phyloP scores from a whole-genome alignment of 2,797 vertebrate genomes.

The Fratercula arctica region DNA sequence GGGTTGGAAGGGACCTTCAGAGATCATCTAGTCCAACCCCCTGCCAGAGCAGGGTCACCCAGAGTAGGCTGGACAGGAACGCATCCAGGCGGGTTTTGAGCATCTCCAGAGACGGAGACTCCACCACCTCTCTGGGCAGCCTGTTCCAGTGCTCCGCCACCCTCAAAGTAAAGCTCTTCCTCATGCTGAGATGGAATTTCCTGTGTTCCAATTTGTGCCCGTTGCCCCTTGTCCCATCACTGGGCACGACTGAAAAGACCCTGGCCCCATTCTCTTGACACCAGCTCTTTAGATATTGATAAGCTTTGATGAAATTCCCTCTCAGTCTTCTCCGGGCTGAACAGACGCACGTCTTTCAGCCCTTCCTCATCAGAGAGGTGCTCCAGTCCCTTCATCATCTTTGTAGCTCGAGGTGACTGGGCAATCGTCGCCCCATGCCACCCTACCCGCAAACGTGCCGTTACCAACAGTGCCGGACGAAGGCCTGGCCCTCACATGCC shows the following conservation, averaged over 20 bases:
- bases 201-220: neutral
- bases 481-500: neutral
- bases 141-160: neutral
- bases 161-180: neutral
- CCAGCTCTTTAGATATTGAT: neutral
- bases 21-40: neutral
- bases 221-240: neutral
- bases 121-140: neutral
- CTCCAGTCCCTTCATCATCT: neutral
- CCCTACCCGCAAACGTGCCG: accelerated
- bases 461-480: neutral
- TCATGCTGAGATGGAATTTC: neutral
- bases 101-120: neutral
- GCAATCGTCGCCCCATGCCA: neutral
- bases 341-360: neutral
- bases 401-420: neutral
- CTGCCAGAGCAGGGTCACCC: neutral
- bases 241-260: neutral
- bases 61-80: neutral
- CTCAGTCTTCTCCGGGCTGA: neutral
- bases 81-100: neutral
- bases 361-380: neutral
- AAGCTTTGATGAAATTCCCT: neutral
- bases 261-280: neutral
- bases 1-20: neutral